Conservation (phyloP, 2,113 vertebrate genomes). For the Menidia beryllina region DNA sequence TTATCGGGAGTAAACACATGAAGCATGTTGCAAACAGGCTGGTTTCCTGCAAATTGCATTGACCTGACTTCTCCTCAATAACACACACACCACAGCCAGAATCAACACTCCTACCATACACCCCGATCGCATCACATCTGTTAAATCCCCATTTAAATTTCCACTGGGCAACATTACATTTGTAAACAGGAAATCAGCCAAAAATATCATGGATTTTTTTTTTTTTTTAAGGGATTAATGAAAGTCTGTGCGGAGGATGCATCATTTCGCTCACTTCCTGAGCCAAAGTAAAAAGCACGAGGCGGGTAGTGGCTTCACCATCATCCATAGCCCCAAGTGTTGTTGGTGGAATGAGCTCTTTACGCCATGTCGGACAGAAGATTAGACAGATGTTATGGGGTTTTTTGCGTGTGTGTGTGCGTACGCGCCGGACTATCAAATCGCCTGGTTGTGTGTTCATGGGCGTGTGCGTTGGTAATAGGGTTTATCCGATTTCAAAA, state of each 20-base stretch:
- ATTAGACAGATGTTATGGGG: slow-evolving; percentile 68
- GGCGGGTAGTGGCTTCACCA: slow-evolving; percentile 35
- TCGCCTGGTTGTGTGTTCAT: slow-evolving; percentile 24
- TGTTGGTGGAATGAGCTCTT: slow-evolving; percentile 20
- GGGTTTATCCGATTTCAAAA: slow-evolving; percentile 61
- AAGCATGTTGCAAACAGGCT: slow-evolving; percentile 14
- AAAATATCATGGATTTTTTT: slow-evolving; percentile 64
- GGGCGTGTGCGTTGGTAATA: slow-evolving; percentile 40
- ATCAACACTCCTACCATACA: not conserved
- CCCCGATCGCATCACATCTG: slow-evolving; percentile 28
- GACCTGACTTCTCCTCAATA: slow-evolving; percentile 21
- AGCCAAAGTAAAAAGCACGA: slow-evolving; percentile 45
- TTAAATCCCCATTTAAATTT: slow-evolving; percentile 60
- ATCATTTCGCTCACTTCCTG: slow-evolving; percentile 30
- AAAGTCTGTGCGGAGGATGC: slow-evolving; percentile 39
- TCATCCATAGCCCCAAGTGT: slow-evolving; percentile 47
- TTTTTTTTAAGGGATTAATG: slow-evolving; percentile 60
- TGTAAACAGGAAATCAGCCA: slow-evolving; percentile 49
- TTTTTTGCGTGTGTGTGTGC: slow-evolving; percentile 14
- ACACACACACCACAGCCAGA: not conserved
- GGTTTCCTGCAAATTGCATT: slow-evolving; percentile 44
- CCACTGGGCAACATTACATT: slow-evolving; percentile 54
- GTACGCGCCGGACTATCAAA: slow-evolving; percentile 8
- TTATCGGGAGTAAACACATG: slow-evolving; percentile 7
- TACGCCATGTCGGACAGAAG: slow-evolving; percentile 60